Conservation (phyloP, 2,113 vertebrate species). For the Channa maculata region DNA sequence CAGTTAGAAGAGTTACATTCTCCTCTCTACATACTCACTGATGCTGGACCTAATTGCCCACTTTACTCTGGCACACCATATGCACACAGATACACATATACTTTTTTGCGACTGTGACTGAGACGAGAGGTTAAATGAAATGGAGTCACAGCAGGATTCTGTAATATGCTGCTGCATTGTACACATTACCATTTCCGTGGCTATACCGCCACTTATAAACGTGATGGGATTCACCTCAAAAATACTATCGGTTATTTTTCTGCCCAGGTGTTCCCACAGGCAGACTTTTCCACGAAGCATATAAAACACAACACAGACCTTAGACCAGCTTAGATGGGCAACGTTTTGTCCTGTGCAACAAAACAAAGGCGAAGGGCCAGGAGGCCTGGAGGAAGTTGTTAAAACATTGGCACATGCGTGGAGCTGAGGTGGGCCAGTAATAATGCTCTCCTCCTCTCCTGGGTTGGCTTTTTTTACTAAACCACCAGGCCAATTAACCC, state of each 20-base stretch:
- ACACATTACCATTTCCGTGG: constrained; percentile 30
- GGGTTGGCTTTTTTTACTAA: constrained; percentile 76
- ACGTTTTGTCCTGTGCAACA: constrained; percentile 69
- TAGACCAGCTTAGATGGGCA: constrained; percentile 59
- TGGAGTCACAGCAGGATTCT: constrained; percentile 88
- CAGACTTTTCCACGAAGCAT: constrained; percentile 50
- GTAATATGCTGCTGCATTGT: constrained; percentile 18
- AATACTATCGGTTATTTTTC: constrained; percentile 5
- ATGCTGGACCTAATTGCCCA: constrained; percentile 94
- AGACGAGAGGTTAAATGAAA: constrained; percentile 96
- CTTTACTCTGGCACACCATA: constrained; percentile 84
- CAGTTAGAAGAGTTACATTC: constrained; percentile 93
- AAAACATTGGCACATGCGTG: constrained; percentile 81
- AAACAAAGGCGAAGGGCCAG: constrained; percentile 76
- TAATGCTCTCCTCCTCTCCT: constrained; percentile 78
- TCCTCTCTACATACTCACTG: constrained; percentile 90
- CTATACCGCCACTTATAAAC: constrained; percentile 6
- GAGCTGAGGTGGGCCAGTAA: constrained; percentile 80
- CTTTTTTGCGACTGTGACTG: constrained; percentile 87
- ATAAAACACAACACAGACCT: constrained; percentile 48
- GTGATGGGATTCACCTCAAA: constrained; percentile 34
- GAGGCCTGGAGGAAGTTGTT: constrained; percentile 82
- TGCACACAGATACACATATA: constrained; percentile 18
- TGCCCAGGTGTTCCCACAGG: constrained; percentile 46
- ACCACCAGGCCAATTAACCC: constrained; percentile 82